phyloP scores from a whole-genome alignment of 2,888 invertebrate species.

The Mythimna loreyi region DNA sequence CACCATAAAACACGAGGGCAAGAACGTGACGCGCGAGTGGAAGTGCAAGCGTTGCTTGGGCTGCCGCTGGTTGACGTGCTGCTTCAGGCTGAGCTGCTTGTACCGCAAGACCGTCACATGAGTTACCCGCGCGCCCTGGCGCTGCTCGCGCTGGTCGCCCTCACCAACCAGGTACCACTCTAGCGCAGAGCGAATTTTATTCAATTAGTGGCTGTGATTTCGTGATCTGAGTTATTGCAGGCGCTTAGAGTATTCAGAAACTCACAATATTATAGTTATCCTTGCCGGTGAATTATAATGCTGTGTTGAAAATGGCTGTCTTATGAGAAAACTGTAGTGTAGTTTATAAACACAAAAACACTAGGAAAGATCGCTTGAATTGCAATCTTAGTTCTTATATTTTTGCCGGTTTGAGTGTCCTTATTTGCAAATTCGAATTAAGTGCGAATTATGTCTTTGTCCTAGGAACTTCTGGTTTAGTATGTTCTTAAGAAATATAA shows the following conservation, averaged over 20 bases:
- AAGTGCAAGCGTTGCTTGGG: constrained; percentile 70
- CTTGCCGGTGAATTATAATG: background rate
- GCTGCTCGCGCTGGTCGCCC: constrained; percentile 62
- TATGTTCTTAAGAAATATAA: background rate
- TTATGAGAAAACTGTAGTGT: background rate
- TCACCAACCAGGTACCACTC: constrained; percentile 55
- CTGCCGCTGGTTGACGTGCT: constrained; percentile 74
- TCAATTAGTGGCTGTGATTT: constrained; percentile 8
- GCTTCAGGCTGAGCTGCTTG: constrained; percentile 72
- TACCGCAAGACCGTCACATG: constrained; percentile 59
- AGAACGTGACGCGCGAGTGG: constrained; percentile 74
- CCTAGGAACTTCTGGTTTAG: background rate
- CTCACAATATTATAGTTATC: background rate
- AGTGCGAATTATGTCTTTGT: background rate
- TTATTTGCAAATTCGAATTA: background rate
- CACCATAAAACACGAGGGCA: constrained; percentile 68
- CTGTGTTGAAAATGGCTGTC: background rate
- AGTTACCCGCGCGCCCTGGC: constrained; percentile 51
- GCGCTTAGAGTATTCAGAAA: no score
- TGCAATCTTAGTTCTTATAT: background rate
- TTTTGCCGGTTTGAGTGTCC: background rate
- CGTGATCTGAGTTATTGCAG: constrained; percentile 4
- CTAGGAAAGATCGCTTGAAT: background rate
- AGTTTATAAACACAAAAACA: background rate
- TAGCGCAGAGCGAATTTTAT: background rate